Percentiles rank a stretch among this genome's conserved stretches.
Conservation (phyloP, 2,888 invertebrate genomes). For the Amphipoea lucens region DNA sequence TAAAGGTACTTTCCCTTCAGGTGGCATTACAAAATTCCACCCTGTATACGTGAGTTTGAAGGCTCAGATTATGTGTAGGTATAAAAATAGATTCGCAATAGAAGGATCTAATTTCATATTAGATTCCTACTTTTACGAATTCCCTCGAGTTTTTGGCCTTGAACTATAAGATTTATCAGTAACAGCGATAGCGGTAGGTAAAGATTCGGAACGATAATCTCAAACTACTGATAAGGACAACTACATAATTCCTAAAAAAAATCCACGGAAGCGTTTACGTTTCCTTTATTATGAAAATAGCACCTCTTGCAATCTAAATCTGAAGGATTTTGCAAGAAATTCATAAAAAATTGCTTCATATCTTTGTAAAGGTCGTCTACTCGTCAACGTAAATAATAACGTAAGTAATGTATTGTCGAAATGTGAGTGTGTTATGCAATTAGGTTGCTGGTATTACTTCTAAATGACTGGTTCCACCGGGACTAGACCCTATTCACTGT, state of each 20-base stretch:
- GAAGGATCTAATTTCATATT: conserved; percentile 3
- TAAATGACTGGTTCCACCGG: background rate
- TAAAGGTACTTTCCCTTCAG: too few species aligned
- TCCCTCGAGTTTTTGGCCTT: background rate
- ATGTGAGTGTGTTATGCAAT: background rate
- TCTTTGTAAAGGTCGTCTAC: background rate
- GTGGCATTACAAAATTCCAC: too few species aligned
- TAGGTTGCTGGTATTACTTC: background rate
- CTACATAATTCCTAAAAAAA: background rate
- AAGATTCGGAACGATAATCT: background rate
- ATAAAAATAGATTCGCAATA: conserved; percentile 9
- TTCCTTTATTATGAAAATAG: background rate
- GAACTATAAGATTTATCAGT: background rate
- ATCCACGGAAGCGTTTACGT: background rate
- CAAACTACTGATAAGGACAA: background rate
- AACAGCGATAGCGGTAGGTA: background rate
- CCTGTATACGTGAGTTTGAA: conserved; percentile 6
- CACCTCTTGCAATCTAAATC: background rate
- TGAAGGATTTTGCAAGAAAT: background rate
- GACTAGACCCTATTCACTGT: background rate
- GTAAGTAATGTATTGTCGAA: background rate
- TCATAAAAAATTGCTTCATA: background rate
- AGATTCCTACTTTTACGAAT: background rate
- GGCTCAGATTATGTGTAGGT: conserved; percentile 10
- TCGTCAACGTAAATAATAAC: background rate